A percentile compares a stretch with the other conserved stretches of the same genome.
Evolutionary conservation across 2,797 vertebrate genomes (phyloP).

Genomic region (Aphelocoma californica): DNA sequence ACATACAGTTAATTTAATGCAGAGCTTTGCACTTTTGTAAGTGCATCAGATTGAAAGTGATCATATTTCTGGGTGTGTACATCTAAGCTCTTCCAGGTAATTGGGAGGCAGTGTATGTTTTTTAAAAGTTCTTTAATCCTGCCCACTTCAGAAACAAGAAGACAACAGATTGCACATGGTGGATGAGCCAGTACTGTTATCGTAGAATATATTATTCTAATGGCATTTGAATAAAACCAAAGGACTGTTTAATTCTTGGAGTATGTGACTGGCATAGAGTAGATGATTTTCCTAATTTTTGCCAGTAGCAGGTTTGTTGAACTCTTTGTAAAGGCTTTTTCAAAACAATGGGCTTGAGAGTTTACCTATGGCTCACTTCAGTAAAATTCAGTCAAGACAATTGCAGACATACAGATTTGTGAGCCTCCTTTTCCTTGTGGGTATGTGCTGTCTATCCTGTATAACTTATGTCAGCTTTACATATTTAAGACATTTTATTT

Average conservation of each 20-base stretch:
- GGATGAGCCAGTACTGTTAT: not conserved
- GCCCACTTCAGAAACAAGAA: not conserved
- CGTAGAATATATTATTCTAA: not conserved
- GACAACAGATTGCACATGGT: not conserved
- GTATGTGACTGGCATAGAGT: not conserved
- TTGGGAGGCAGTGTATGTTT: not conserved
- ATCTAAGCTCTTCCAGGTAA: not conserved
- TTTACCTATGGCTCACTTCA: not conserved
- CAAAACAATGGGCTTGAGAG: fast-evolving
- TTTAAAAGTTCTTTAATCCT: not conserved
- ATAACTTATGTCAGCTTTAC: not conserved
- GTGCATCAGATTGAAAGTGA: not conserved
- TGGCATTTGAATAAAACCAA: not conserved
- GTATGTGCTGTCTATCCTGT: not conserved
- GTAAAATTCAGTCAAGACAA: not conserved
- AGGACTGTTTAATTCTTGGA: not conserved
- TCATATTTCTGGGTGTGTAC: not conserved
- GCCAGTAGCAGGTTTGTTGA: not conserved
- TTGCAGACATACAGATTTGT: fast-evolving
- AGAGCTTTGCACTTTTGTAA: not conserved
- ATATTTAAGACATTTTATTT: not conserved
- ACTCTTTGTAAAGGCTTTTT: not conserved
- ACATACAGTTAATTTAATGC: not conserved
- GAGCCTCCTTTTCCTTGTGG: not conserved
- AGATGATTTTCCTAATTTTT: not conserved